Evolutionary conservation across 23 tunicate genomes (phyloP).

Genomic region (Styela clava): DNA sequence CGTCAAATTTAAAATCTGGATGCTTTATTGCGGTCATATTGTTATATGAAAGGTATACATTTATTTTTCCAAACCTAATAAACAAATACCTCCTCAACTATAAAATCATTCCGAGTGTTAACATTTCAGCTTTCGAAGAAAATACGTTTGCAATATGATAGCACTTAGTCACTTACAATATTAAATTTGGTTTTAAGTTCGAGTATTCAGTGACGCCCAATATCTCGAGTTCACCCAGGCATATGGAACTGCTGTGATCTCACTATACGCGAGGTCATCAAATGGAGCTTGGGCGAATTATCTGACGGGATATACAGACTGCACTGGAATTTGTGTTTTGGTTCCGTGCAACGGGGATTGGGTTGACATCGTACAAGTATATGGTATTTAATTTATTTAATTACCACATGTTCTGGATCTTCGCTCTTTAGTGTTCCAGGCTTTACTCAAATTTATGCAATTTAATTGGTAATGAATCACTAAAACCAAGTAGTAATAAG

Average conservation of each 20-base stretch:
- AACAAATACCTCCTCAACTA: too few species aligned
- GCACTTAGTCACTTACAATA: not conserved
- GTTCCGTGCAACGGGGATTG: not conserved
- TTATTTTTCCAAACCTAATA: too few species aligned
- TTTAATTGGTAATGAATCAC: too few species aligned
- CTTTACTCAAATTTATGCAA: too few species aligned
- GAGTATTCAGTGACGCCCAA: not conserved
- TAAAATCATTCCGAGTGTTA: too few species aligned
- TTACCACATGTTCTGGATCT: too few species aligned
- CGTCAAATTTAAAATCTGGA: not conserved
- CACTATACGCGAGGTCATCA: not conserved
- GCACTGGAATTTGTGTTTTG: not conserved
- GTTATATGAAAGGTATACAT: constrained; percentile 6
- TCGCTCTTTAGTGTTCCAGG: too few species aligned
- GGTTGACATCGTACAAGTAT: not conserved
- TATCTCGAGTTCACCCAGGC: not conserved
- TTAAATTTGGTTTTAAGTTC: not conserved
- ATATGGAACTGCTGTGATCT: not conserved
- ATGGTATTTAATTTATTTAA: too few species aligned
- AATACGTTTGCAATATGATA: too few species aligned
- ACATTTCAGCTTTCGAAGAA: too few species aligned
- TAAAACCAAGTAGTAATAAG: too few species aligned
- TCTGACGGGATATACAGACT: not conserved
- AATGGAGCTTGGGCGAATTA: not conserved
- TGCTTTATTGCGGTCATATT: not conserved